Evolutionary conservation across 2,113 vertebrate genomes (phyloP), one percentile per base, ranked within the genome.

Genomic region (Psittacula cyanocephala): DNA sequence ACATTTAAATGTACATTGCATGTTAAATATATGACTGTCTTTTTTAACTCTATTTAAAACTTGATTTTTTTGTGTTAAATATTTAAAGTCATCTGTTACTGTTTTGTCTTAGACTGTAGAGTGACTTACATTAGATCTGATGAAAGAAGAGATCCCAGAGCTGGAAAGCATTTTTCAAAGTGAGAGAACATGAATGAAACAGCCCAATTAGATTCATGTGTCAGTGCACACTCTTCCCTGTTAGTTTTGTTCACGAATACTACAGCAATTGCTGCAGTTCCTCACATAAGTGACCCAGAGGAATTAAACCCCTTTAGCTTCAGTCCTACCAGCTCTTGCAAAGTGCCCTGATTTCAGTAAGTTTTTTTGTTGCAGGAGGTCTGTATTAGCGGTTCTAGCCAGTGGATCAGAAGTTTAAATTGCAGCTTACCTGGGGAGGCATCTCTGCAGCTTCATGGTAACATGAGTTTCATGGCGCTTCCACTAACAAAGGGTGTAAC

Each of bases 381-480:
- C 39, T 53, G 4, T 24, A 18, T 29, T 33, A 44, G 3, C 19
- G 4, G 8, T 7, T 78, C 47, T 84, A 87, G 20, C 16, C 69
- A 81, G 59, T 2, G 2, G 33, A 92, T 25, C 62, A 47, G 29
- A 57, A 84, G 41, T 75, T 85, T 35, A 65, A 69, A 12, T 28
- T 47, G 39, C 62, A 79, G 1, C 27, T 85, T 4, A 0, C 46
- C 27, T 47, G 33, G 7, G 64, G 8, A 60, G 24, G 23, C 27
- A 47, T 35, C 25, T 17, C 59, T 77, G 33, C 67, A 93, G 25
- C 33, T 79, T 39, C 68, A 28, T 11, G 60, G 28, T 46, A 33
- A 33, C 37, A 4, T 0, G 4, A 72, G 6, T 82, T 65, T 52
- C 1, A 1, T 3, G 44, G 35, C 72, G 39, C 31, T 79, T 53